Percentiles rank a stretch among this genome's conserved stretches.
Evolutionary conservation across 2,888 invertebrate species (phyloP).

Genomic region (Blera fallax): DNA sequence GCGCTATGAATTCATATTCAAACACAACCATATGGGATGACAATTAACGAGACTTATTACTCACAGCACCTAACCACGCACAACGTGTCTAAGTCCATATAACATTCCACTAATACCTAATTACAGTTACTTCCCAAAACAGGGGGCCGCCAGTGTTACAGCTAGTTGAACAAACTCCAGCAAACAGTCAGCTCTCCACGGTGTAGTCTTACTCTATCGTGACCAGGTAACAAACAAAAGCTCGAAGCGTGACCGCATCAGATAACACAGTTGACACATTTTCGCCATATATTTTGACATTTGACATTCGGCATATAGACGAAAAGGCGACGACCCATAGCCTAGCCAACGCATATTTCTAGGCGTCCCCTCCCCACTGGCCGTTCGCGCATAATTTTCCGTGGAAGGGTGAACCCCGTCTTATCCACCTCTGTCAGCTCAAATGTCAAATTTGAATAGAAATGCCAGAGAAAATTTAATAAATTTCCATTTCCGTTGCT

Average conservation of each 20-base stretch:
- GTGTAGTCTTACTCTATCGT: constrained; percentile 17
- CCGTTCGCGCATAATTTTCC: neutral
- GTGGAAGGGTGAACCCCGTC: neutral
- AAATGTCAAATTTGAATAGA: constrained; percentile 33
- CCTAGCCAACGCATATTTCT: constrained; percentile 17
- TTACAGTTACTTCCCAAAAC: constrained; percentile 10
- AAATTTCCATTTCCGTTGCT: constrained; percentile 65
- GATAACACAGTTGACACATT: constrained; percentile 82
- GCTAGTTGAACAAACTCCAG: constrained; percentile 38
- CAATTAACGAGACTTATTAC: constrained; percentile 25
- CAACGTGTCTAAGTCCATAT: constrained; percentile 13
- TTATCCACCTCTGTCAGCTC: neutral
- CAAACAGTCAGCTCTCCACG: neutral
- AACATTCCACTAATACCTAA: constrained; percentile 42
- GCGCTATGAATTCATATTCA: neutral
- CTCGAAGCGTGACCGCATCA: constrained; percentile 80
- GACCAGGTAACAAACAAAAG: constrained; percentile 11
- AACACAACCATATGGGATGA: constrained; percentile 13
- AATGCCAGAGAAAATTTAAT: constrained; percentile 47
- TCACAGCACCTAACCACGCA: constrained; percentile 41
- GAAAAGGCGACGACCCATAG: constrained; percentile 1
- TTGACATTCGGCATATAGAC: constrained; percentile 79
- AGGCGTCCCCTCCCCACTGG: neutral
- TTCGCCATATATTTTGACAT: constrained; percentile 82
- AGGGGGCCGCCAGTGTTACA: neutral